Conservation (phyloP, 2,888 invertebrate genomes). For the Hydrotaea cyrtoneurina region DNA sequence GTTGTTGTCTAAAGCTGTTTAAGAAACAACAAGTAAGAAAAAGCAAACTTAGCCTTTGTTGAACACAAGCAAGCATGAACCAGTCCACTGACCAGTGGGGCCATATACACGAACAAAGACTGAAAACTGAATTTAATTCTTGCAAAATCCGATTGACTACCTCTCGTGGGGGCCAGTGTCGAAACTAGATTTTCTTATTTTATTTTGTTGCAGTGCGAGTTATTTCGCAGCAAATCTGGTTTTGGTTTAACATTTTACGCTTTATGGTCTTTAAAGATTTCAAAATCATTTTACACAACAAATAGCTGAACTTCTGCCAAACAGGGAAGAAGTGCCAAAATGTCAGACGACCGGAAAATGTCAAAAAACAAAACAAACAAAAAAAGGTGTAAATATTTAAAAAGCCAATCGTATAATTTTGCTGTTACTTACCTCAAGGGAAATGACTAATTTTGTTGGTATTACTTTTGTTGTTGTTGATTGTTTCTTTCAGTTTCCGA, state of each 20-base stretch:
- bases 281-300: neutral
- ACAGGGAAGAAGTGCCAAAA: too few species aligned
- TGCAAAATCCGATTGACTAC: constrained; percentile 29
- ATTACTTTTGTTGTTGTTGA: neutral
- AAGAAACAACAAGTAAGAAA: neutral
- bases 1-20: constrained; percentile 5
- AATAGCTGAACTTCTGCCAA: neutral
- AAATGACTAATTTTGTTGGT: constrained; percentile 55
- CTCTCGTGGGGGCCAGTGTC: neutral
- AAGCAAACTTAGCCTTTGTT: constrained; percentile 47
- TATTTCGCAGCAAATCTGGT: neutral
- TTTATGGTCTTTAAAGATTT: neutral
- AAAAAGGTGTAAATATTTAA: too few species aligned
- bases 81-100: constrained; percentile 46
- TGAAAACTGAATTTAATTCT: constrained; percentile 23
- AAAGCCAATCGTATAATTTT: neutral
- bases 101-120: constrained; percentile 40
- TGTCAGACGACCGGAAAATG: too few species aligned
- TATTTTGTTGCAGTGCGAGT: neutral
- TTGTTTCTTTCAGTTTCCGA: neutral
- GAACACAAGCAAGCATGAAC: constrained; percentile 35
- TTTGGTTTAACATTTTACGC: neutral
- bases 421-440: constrained; percentile 50
- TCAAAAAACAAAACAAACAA: too few species aligned
- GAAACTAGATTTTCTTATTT: neutral